A percentile compares a stretch with the other conserved stretches of the same genome.
Conservation (phyloP, 2,113 vertebrate species). For the Macrotis lagotis region DNA sequence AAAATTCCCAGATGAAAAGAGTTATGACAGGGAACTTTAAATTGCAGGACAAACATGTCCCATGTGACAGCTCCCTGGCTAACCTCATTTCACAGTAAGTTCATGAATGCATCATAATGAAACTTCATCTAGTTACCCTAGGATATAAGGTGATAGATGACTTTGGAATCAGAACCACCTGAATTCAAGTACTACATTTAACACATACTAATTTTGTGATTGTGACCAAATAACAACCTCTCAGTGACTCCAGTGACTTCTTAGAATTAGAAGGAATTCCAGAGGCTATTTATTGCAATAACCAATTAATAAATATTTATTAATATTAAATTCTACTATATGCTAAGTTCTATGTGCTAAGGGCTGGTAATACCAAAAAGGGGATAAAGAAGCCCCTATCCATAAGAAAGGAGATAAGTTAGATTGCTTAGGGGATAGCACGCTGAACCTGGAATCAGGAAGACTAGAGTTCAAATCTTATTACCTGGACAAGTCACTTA, state of each 20-base stretch:
- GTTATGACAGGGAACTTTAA: not conserved
- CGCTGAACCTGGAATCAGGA: not conserved
- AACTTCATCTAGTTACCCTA: not conserved
- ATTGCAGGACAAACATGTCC: not conserved
- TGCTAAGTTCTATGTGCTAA: not conserved
- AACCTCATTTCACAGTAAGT: not conserved
- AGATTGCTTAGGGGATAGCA: not conserved
- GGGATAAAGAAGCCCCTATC: not conserved
- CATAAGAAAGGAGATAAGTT: not conserved
- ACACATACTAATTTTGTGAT: not conserved
- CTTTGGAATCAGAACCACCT: not conserved
- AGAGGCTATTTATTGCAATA: not conserved
- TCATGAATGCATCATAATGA: not conserved
- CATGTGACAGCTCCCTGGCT: not conserved
- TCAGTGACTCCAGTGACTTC: not conserved
- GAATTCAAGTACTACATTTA: not conserved
- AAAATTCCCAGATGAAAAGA: constrained; percentile 57
- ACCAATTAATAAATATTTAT: not conserved
- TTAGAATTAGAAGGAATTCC: not conserved
- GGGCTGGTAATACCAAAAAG: not conserved
- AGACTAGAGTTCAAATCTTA: not conserved
- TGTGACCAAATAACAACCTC: not conserved
- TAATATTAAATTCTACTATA: not conserved
- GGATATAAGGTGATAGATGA: not conserved
- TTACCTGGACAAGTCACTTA: not conserved